Evolutionary conservation across 2,113 vertebrate species (phyloP).

Genomic region (Dasyornis broadbenti): DNA sequence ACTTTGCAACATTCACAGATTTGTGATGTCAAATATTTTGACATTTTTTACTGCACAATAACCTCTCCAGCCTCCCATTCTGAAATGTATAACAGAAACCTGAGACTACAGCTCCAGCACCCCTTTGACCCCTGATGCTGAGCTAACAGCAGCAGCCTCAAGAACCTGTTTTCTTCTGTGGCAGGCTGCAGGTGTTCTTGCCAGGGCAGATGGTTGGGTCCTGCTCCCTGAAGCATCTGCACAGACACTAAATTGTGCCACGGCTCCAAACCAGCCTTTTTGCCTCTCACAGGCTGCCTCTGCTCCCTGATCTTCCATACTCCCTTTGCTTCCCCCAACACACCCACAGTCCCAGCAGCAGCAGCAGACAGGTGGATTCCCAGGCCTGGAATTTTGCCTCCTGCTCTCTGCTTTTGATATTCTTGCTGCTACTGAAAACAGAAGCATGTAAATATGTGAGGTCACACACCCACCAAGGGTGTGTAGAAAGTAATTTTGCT

Average conservation of each 20-base stretch:
- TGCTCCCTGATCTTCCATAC: background rate
- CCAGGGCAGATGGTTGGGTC: background rate
- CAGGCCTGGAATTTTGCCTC: background rate
- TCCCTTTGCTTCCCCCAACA: background rate
- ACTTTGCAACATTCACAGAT: background rate
- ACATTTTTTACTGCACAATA: background rate
- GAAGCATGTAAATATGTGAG: background rate
- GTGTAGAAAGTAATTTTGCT: background rate
- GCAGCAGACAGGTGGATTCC: background rate
- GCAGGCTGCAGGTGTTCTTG: background rate
- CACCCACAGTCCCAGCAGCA: background rate
- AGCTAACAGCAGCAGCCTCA: background rate
- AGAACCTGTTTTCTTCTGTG: background rate
- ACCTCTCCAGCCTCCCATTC: background rate
- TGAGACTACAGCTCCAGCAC: background rate
- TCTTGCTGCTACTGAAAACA: conserved; percentile 5
- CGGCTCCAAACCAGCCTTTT: background rate
- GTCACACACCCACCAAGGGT: background rate
- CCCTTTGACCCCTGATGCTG: background rate
- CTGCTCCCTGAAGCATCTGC: background rate
- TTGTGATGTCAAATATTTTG: too few relatives aligned
- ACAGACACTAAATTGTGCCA: background rate
- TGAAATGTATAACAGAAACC: background rate
- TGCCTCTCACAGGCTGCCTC: background rate
- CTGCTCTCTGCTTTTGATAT: background rate